Evolutionary conservation across 2,888 invertebrate genomes (phyloP).

Genomic region (Artemia sinica): DNA sequence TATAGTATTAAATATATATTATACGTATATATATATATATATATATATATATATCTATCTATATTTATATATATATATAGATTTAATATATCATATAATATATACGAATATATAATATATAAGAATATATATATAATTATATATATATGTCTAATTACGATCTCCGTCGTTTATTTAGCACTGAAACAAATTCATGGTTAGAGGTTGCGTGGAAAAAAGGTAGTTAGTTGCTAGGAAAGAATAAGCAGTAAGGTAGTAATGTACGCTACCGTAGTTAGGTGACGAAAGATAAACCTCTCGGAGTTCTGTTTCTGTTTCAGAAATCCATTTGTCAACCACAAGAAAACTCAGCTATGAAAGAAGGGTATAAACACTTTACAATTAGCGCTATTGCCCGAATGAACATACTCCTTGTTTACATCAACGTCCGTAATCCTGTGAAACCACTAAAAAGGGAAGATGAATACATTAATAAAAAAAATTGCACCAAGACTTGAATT

Average conservation of each 20-base stretch:
- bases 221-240: no score
- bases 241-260: not conserved
- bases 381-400: slow-evolving; percentile 71
- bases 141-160: no score
- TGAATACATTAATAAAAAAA: slow-evolving; percentile 6
- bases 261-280: slow-evolving; percentile 17
- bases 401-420: slow-evolving; percentile 73
- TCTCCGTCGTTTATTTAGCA: no score
- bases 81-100: no score
- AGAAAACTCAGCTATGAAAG: slow-evolving; percentile 85
- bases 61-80: no score
- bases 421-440: slow-evolving; percentile 64
- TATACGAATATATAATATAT: no score
- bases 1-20: no score
- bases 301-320: slow-evolving; percentile 39
- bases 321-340: slow-evolving; percentile 66
- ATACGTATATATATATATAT: no score
- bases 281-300: slow-evolving; percentile 49
- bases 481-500: not conserved
- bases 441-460: slow-evolving; percentile 43
- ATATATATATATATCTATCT: no score
- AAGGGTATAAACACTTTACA: slow-evolving; percentile 67
- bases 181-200: no score
- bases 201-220: no score
- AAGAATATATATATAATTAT: no score